Evolutionary conservation across 2,888 invertebrate genomes (phyloP), one percentile per base, ranked within the genome.

Genomic region (Mycalesis mineus): DNA sequence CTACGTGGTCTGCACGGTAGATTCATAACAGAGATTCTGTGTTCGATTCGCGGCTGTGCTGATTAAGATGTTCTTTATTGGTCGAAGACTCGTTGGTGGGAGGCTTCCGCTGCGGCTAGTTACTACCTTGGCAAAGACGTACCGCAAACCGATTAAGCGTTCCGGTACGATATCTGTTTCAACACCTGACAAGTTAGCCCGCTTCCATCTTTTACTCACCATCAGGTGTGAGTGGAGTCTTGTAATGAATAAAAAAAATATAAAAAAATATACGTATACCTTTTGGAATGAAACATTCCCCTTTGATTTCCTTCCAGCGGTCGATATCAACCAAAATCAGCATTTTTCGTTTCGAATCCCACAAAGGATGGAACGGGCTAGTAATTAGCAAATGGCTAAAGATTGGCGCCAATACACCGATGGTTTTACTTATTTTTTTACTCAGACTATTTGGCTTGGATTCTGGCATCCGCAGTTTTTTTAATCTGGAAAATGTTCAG

Each of bases 381-480:
- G 82, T 86, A 82, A 88, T 88, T 86, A 87, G 84, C 80, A 86
- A 88, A 87, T 87, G 80, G 86, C 73, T 66, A 66, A 80, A 82
- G 80, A 80, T 75, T 63, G 65, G 60, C 59, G 52, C 58, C 68
- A 70, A 72, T 72, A 69, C 60, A 11, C 58, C 56, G 47, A 55
- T 69, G 50, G 63, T 64, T 57, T 63, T 55, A 52, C 51, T 50
- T 61, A 55, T 52, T 62, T 64, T 65, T 64, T 57, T 50, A 45
- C 47, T 61, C 39, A 33, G 15, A 37, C 42, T 55, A 42, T 15
- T 51, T 39, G 57, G 55, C 49, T 59, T 42, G 40, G 49, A 47
- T 55, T 53, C 51, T 29, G 17, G 56, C 44, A 29, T 45, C 9
- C 36, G 44, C 39, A n/a, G 15, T 48, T 17, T 15, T 41, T 6